These are phyloP conservation scores for Semnopithecus entellus DNA, from an alignment of 2,113 vertebrate species.

Conservation along the genomic window DNA sequence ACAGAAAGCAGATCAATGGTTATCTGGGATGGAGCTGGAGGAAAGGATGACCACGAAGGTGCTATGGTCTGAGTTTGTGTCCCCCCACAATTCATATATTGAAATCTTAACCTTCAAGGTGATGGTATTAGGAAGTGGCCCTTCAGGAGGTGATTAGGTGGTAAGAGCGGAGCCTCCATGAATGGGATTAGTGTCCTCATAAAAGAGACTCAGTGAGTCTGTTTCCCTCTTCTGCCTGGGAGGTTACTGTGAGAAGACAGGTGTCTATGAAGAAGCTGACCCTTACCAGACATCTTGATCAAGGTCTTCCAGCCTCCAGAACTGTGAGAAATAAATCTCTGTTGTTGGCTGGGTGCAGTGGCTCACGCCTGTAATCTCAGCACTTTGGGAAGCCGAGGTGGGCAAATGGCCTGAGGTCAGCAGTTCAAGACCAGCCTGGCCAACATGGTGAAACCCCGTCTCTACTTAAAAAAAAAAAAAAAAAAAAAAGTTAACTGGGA, in stretches of 20 bases:
- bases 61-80: neutral
- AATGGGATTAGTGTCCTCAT: neutral
- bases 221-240: neutral
- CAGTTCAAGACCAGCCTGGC: too few species aligned
- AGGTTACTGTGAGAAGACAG: neutral
- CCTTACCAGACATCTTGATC: neutral
- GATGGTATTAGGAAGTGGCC: neutral
- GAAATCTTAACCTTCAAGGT: neutral
- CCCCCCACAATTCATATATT: neutral
- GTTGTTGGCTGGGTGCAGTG: neutral
- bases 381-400: too few species aligned
- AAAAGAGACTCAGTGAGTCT: neutral
- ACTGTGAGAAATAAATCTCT: neutral
- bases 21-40: neutral
- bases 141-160: neutral
- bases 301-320: neutral
- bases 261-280: neutral
- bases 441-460: too few species aligned
- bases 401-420: too few species aligned
- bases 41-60: neutral
- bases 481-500: too few species aligned
- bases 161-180: neutral
- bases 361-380: too few species aligned
- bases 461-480: too few species aligned
- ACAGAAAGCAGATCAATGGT: neutral